These are phyloP conservation scores for Eurypyga helias DNA, from an alignment of 2,113 vertebrate species.

Conservation along the genomic window DNA sequence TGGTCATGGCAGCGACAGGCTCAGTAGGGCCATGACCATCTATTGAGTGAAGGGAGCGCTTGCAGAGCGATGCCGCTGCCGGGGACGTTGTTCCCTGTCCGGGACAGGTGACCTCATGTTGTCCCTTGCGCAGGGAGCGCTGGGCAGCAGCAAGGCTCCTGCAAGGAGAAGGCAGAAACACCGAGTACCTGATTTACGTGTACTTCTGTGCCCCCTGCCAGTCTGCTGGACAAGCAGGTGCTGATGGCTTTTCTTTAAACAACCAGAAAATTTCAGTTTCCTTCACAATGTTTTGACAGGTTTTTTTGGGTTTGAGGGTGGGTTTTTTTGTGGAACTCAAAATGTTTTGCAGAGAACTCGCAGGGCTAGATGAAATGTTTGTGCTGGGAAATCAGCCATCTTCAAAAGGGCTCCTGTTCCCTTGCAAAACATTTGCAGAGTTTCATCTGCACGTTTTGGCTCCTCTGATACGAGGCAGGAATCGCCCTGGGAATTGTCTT, in stretches of 20 bases:
- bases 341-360: neutral
- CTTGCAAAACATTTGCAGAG: constrained; percentile 34
- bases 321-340: neutral
- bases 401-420: constrained; percentile 28
- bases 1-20: accelerated
- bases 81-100: neutral
- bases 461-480: constrained; percentile 41
- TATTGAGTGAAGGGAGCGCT: accelerated
- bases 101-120: neutral
- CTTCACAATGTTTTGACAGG: neutral
- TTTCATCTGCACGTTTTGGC: neutral
- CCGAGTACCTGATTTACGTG: neutral
- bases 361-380: neutral
- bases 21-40: neutral
- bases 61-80: neutral
- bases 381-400: constrained; percentile 32
- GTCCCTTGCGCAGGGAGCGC: neutral
- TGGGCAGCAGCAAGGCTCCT: neutral
- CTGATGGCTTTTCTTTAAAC: neutral
- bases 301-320: neutral
- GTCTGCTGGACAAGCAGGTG: neutral
- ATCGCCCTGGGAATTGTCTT: constrained; percentile 54
- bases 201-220: neutral
- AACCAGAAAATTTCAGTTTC: neutral
- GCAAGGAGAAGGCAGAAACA: neutral